Conservation (phyloP, 2,888 invertebrate species). For the Dicyrtomina minuta region DNA sequence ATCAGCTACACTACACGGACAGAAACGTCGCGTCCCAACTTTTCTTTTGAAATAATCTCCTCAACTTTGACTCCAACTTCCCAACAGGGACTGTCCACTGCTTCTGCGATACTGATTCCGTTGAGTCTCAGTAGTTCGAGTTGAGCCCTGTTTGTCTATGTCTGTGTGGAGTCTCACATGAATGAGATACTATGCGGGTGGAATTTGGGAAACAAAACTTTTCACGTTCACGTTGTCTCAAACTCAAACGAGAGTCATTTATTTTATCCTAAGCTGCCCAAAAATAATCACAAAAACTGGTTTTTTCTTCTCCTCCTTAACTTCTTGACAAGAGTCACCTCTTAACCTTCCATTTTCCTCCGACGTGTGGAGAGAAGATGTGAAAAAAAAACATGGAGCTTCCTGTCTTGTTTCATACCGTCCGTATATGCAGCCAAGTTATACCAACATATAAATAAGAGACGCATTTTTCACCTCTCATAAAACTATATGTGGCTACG, state of each 20-base stretch:
- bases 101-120: too few species aligned
- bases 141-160: too few species aligned
- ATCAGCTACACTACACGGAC: too few species aligned
- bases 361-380: not conserved
- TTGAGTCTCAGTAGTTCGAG: too few species aligned
- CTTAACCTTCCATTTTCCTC: not conserved
- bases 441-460: not conserved
- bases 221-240: not conserved
- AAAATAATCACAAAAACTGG: constrained; percentile 7
- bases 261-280: not conserved
- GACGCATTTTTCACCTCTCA: not conserved
- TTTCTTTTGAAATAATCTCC: too few species aligned
- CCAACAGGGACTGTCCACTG: too few species aligned
- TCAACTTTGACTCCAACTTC: too few species aligned
- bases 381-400: not conserved
- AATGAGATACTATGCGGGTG: constrained; percentile 2
- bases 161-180: too few species aligned
- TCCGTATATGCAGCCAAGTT: not conserved
- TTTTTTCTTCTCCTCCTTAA: not conserved
- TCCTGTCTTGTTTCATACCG: not conserved
- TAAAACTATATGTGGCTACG: not conserved
- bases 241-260: not conserved
- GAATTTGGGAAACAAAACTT: not conserved
- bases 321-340: too few species aligned
- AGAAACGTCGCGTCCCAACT: too few species aligned